A percentile compares a stretch with the other conserved stretches of the same genome.
phyloP scores from a whole-genome alignment of 37 sponge, comb jelly and placozoan genomes.

The Agelas oroides region DNA sequence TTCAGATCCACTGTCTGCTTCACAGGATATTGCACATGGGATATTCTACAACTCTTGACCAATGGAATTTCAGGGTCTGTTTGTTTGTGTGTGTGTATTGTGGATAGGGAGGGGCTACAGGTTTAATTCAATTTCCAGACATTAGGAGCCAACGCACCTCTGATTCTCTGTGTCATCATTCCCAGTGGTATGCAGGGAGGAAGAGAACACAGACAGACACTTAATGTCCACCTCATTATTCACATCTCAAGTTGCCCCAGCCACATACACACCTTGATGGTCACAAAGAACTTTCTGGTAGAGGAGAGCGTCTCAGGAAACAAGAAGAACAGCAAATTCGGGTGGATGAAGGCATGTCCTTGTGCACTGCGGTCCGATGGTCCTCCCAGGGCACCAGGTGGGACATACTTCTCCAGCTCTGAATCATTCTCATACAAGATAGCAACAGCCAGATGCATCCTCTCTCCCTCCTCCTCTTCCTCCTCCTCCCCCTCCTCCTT shows the following conservation, averaged over 20 bases:
- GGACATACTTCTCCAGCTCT: constrained; percentile 54
- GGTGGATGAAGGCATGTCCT: constrained; percentile 48
- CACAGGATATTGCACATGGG: no score
- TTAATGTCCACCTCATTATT: no score
- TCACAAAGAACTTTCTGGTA: constrained; percentile 17
- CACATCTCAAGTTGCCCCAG: no score
- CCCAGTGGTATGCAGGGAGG: not conserved
- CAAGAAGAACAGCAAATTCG: constrained; percentile 57
- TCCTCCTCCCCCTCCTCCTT: no score
- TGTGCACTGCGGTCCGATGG: constrained; percentile 6
- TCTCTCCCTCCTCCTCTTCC: not conserved
- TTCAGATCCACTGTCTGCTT: no score
- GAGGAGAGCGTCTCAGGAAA: constrained; percentile 64
- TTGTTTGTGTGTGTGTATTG: not conserved
- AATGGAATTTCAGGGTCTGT: no score
- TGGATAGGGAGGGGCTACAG: not conserved
- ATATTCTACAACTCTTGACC: no score
- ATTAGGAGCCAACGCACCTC: not conserved
- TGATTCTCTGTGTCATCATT: no score
- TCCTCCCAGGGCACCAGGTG: constrained; percentile 5
- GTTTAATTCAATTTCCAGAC: no score
- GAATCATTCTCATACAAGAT: constrained; percentile 41
- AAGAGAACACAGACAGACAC: not conserved
- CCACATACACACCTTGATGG: constrained; percentile 56
- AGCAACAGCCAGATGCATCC: constrained; percentile 26